Percentiles rank a stretch among this genome's conserved stretches.
These are phyloP conservation scores for Eulimnadia texana DNA, from an alignment of 1,140 invertebrate genomes.

Conservation along the genomic window DNA sequence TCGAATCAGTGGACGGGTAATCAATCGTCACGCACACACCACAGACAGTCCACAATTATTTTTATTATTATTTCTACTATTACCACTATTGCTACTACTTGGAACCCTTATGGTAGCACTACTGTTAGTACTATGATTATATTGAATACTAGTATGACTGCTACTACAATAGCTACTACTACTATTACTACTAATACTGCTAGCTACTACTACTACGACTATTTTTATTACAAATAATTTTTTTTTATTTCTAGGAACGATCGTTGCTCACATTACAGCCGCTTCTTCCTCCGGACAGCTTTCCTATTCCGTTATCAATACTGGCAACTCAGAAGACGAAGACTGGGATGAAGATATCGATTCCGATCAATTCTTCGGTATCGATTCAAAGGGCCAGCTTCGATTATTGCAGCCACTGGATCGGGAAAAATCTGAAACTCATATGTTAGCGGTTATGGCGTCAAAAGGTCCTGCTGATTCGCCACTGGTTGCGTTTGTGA, in stretches of 20 bases:
- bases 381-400: constrained; percentile 58
- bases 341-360: constrained; percentile 35
- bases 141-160: no score
- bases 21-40: no score
- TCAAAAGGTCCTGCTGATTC: constrained; percentile 55
- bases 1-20: no score
- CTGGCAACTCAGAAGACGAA: constrained; percentile 36
- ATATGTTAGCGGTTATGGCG: constrained; percentile 64
- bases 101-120: no score
- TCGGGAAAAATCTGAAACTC: constrained; percentile 51
- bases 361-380: constrained; percentile 44
- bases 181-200: no score
- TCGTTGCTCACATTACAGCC: constrained; percentile 12
- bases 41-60: no score
- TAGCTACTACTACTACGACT: no score
- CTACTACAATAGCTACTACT: no score
- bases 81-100: no score
- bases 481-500: constrained; percentile 50
- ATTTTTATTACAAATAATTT: no score
- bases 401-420: constrained; percentile 54
- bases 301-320: constrained; percentile 1
- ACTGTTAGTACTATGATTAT: no score
- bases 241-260: constrained; percentile 8
- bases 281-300: not conserved
- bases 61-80: no score